A percentile compares a stretch with the other conserved stretches of the same genome.
Evolutionary conservation across 1,140 invertebrate species (phyloP).

Genomic region (Drosophila nikananu): DNA sequence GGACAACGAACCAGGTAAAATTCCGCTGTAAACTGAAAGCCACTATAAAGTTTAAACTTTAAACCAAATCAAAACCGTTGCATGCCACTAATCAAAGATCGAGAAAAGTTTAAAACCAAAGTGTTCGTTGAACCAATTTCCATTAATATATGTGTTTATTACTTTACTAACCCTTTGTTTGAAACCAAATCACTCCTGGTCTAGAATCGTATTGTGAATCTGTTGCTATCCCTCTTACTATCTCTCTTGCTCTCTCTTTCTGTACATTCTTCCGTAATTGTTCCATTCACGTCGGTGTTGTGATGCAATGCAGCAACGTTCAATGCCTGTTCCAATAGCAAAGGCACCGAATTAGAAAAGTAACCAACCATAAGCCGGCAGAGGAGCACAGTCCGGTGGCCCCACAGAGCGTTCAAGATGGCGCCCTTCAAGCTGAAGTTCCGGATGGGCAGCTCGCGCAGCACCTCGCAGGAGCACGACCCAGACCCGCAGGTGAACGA

Average conservation of each 20-base stretch:
- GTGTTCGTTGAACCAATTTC: conserved; percentile 4
- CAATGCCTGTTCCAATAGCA: conserved; percentile 54
- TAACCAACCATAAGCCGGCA: conserved; percentile 21
- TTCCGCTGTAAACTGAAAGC: conserved; percentile 1
- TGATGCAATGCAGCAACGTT: conserved; percentile 36
- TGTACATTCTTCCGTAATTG: conserved; percentile 31
- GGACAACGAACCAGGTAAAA: conserved; percentile 25
- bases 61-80: conserved; percentile 30
- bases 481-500: conserved; percentile 82
- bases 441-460: conserved; percentile 84
- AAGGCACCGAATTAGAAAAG: conserved; percentile 28
- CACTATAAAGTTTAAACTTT: conserved; percentile 3
- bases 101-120: conserved; percentile 11
- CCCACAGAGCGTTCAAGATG: conserved; percentile 44
- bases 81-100: conserved; percentile 38
- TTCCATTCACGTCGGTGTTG: conserved; percentile 48
- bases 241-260: conserved; percentile 50
- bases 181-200: conserved; percentile 21
- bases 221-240: conserved; percentile 29
- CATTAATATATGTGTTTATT: conserved; percentile 17
- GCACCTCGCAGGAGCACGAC: conserved; percentile 84
- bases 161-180: conserved; percentile 7
- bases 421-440: conserved; percentile 85
- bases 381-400: conserved; percentile 5
- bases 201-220: conserved; percentile 28